These are phyloP conservation scores for Thysanoteuthis rhombus DNA, from an alignment of 2,888 invertebrate species.

Conservation along the genomic window DNA sequence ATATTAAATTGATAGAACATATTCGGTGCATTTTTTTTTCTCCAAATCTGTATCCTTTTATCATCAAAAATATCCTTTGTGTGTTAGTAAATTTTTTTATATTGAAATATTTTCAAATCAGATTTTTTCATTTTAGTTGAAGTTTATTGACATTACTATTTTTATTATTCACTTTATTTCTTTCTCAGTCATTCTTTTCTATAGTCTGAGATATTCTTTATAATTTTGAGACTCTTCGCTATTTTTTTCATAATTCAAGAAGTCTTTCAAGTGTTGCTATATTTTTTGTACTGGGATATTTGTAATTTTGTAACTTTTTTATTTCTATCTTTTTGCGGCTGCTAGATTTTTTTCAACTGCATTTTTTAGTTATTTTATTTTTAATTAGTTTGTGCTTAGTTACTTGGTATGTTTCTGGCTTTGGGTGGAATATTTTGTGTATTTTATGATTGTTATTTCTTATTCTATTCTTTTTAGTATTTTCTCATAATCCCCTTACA, in stretches of 20 bases:
- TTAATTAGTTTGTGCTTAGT: neutral
- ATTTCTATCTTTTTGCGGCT: neutral
- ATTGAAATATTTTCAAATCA: too few relatives aligned
- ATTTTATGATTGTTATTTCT: neutral
- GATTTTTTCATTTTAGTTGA: too few relatives aligned
- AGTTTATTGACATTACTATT: too few relatives aligned
- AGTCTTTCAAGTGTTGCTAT: neutral
- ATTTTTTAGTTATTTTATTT: neutral
- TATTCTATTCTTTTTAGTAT: neutral
- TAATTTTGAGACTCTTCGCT: neutral
- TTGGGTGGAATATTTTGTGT: neutral
- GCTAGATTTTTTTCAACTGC: neutral
- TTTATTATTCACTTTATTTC: neutral
- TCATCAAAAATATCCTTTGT: too few relatives aligned
- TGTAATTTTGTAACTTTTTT: neutral
- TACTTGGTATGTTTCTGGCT: neutral
- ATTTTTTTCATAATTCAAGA: neutral
- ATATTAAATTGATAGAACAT: too few relatives aligned
- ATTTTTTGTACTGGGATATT: neutral
- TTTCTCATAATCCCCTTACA: neutral
- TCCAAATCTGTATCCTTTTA: too few relatives aligned
- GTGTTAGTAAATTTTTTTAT: too few relatives aligned
- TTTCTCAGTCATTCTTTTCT: neutral
- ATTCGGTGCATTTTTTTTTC: too few relatives aligned
- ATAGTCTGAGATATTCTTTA: neutral